Evolutionary conservation across 2,888 invertebrate genomes (phyloP).

Genomic region (Neuroscelio doddi): DNA sequence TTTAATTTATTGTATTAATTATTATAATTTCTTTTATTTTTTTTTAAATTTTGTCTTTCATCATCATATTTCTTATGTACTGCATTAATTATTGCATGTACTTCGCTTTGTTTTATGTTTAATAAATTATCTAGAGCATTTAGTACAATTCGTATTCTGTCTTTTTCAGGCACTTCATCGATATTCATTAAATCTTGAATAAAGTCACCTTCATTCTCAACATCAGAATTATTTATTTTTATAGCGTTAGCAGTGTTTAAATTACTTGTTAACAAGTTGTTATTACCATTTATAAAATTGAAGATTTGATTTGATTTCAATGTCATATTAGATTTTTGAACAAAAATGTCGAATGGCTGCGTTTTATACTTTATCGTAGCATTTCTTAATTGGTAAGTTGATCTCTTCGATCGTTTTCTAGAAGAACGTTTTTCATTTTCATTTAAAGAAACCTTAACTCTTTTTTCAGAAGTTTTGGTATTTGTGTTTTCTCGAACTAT

Average conservation of each 20-base stretch:
- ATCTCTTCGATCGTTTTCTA: background rate
- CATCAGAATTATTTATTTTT: background rate
- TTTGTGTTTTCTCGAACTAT: constrained; percentile 30
- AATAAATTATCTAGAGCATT: constrained; percentile 40
- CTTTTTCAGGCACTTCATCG: constrained; percentile 39
- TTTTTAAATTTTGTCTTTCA: background rate
- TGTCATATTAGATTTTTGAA: constrained; percentile 10
- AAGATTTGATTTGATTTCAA: constrained; percentile 5
- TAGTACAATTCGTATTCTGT: constrained; percentile 37
- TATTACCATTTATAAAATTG: too few relatives aligned
- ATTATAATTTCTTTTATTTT: background rate
- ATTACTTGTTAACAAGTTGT: too few relatives aligned
- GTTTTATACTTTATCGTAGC: background rate
- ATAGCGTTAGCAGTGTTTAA: too few relatives aligned
- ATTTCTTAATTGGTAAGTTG: background rate
- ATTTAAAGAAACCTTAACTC: background rate
- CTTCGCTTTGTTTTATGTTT: constrained; percentile 16
- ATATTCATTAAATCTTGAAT: constrained; percentile 25
- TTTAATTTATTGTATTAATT: background rate
- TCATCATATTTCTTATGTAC: background rate
- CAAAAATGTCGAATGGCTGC: background rate
- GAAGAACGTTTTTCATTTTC: too few relatives aligned
- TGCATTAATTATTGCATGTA: constrained; percentile 1
- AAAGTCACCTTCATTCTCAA: constrained; percentile 10
- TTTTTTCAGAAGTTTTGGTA: constrained; percentile 8